phyloP scores from a whole-genome alignment of 2,797 vertebrate species.

The Cirrhinus molitorella region DNA sequence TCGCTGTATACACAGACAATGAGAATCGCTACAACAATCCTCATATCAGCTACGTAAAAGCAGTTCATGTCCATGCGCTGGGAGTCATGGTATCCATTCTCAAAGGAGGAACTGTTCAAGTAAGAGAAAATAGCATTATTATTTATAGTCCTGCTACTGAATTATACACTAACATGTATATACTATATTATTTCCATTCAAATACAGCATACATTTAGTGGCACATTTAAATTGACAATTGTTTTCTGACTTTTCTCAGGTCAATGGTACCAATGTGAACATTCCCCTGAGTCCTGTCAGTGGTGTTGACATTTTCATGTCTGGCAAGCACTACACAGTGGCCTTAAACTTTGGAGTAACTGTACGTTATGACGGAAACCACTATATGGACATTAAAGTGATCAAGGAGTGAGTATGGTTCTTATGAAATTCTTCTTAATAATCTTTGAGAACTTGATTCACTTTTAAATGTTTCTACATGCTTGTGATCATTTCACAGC shows the following conservation, averaged over 20 bases:
- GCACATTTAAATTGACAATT: not conserved
- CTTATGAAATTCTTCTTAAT: not conserved
- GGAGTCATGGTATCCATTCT: slow-evolving; percentile 77
- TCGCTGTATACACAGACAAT: slow-evolving; percentile 79
- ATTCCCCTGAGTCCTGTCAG: slow-evolving; percentile 69
- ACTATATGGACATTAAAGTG: slow-evolving; percentile 81
- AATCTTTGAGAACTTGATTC: not conserved
- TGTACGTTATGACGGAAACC: slow-evolving; percentile 81
- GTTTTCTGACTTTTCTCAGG: slow-evolving; percentile 60
- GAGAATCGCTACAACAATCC: slow-evolving; percentile 78
- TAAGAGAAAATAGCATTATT: slow-evolving; percentile 44
- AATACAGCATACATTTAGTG: not conserved
- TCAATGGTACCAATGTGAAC: slow-evolving; percentile 77
- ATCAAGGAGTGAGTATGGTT: slow-evolving; percentile 76
- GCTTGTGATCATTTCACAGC: slow-evolving; percentile 61
- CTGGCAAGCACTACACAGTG: slow-evolving; percentile 78
- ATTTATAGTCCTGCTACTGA: not conserved
- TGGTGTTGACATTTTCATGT: slow-evolving; percentile 75
- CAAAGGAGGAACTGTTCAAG: slow-evolving; percentile 80
- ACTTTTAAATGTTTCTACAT: not conserved
- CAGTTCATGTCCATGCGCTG: slow-evolving; percentile 76
- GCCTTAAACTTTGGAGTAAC: slow-evolving; percentile 77
- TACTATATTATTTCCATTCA: not conserved
- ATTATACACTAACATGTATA: not conserved
- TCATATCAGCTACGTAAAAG: slow-evolving; percentile 77